A percentile compares a stretch with the other conserved stretches of the same genome.
These are phyloP conservation scores for Pseudomyrmex cubaensis DNA, from an alignment of 1,140 invertebrate species.

Conservation along the genomic window DNA sequence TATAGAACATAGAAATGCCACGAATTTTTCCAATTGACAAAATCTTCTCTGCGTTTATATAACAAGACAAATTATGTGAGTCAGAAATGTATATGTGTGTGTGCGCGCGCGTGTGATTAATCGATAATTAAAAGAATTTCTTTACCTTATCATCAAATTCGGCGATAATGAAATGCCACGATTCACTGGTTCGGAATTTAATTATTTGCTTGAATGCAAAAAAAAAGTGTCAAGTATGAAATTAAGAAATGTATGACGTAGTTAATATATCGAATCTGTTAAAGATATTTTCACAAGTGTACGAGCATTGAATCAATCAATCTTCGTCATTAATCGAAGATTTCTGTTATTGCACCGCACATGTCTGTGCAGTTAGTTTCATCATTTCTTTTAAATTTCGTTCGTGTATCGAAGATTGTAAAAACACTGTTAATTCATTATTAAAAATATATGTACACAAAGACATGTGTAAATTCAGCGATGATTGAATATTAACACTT, in stretches of 20 bases:
- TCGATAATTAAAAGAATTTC: constrained; percentile 13
- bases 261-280: constrained; percentile 33
- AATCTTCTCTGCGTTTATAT: no score
- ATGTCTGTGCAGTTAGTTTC: constrained; percentile 9
- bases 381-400: constrained; percentile 4
- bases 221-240: constrained; percentile 42
- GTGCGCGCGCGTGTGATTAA: background rate
- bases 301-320: constrained; percentile 34
- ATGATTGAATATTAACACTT: constrained; percentile 1
- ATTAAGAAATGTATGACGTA: constrained; percentile 54
- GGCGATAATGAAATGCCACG: background rate
- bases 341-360: constrained; percentile 42
- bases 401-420: background rate
- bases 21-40: no score
- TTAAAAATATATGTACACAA: background rate
- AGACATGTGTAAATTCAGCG: background rate
- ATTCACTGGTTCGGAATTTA: constrained; percentile 42
- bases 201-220: background rate
- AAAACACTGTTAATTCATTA: background rate
- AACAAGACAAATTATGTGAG: background rate
- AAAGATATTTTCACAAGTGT: constrained; percentile 43
- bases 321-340: constrained; percentile 53
- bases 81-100: background rate
- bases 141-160: background rate
- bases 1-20: no score